Percentiles rank a stretch among this genome's conserved stretches.
Conservation (phyloP, 2,888 invertebrate genomes). For the Argynnis bischoffii region DNA sequence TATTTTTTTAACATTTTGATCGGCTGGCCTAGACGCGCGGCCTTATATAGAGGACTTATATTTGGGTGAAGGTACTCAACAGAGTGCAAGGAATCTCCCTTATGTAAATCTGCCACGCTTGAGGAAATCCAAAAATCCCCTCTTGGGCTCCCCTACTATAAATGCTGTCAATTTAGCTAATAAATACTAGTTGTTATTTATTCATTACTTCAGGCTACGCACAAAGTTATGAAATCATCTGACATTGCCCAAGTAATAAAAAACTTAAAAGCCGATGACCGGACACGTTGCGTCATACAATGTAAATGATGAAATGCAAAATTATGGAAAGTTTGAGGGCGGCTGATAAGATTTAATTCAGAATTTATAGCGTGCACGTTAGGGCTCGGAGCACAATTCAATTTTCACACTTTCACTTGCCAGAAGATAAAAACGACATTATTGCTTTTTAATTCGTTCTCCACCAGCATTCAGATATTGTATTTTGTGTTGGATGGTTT, state of each 20-base stretch:
- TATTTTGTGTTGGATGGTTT: too few relatives aligned
- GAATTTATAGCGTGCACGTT: slow-evolving; percentile 6
- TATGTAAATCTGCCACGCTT: too few relatives aligned
- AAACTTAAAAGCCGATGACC: slow-evolving; percentile 16
- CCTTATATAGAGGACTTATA: too few relatives aligned
- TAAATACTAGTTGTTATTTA: slow-evolving; percentile 16
- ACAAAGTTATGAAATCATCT: slow-evolving; percentile 18
- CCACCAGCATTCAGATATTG: too few relatives aligned
- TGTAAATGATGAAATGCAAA: slow-evolving; percentile 23
- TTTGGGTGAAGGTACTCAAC: too few relatives aligned
- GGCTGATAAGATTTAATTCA: slow-evolving; percentile 11
- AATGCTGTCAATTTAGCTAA: slow-evolving; percentile 7
- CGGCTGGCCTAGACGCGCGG: too few relatives aligned
- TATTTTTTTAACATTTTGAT: too few relatives aligned
- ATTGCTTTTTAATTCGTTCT: not conserved
- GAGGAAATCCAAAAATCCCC: too few relatives aligned
- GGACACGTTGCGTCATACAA: slow-evolving; percentile 17
- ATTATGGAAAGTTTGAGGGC: slow-evolving; percentile 28
- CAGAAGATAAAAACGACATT: not conserved
- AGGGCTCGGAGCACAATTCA: not conserved
- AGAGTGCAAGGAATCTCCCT: too few relatives aligned
- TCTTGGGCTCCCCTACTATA: too few relatives aligned
- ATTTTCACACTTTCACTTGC: not conserved
- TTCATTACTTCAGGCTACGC: not conserved
- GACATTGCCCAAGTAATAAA: slow-evolving; percentile 16